These are phyloP conservation scores for Dolomedes plantarius DNA, from an alignment of 2,888 invertebrate genomes.

Conservation along the genomic window DNA sequence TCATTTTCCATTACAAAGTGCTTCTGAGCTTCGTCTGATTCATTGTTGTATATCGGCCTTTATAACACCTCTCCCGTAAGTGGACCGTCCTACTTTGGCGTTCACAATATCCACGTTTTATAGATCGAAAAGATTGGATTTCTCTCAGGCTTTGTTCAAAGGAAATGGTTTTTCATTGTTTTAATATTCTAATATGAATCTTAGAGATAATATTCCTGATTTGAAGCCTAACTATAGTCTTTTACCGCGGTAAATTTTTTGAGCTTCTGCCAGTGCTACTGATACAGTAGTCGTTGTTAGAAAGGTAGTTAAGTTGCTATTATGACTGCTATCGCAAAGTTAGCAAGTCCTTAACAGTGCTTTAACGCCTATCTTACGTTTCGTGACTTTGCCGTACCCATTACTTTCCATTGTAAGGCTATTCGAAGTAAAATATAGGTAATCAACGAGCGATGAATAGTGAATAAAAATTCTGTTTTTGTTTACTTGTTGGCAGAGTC, in stretches of 20 bases:
- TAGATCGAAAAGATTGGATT: too few relatives aligned
- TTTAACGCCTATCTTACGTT: neutral
- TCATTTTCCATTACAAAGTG: too few relatives aligned
- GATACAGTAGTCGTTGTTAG: neutral
- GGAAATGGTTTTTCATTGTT: too few relatives aligned
- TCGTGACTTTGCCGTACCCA: neutral
- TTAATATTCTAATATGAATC: too few relatives aligned
- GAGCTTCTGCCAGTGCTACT: too few relatives aligned
- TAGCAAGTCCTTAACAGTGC: neutral
- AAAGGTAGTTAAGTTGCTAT: neutral
- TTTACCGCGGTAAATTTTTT: neutral
- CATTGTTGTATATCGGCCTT: too few relatives aligned
- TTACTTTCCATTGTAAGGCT: neutral
- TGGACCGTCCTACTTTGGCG: too few relatives aligned
- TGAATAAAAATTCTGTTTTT: neutral
- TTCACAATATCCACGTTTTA: too few relatives aligned
- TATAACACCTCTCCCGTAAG: too few relatives aligned
- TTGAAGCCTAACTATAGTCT: neutral
- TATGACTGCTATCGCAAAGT: neutral
- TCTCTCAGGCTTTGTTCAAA: too few relatives aligned
- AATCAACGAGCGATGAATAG: neutral
- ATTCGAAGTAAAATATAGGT: neutral
- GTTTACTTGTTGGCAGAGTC: neutral
- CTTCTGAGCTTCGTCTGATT: too few relatives aligned
- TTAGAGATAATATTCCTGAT: neutral